Percentiles rank a stretch among this genome's conserved stretches.
Evolutionary conservation across 1,140 invertebrate species (phyloP).

Genomic region (Pogonomyrmex barbatus): DNA sequence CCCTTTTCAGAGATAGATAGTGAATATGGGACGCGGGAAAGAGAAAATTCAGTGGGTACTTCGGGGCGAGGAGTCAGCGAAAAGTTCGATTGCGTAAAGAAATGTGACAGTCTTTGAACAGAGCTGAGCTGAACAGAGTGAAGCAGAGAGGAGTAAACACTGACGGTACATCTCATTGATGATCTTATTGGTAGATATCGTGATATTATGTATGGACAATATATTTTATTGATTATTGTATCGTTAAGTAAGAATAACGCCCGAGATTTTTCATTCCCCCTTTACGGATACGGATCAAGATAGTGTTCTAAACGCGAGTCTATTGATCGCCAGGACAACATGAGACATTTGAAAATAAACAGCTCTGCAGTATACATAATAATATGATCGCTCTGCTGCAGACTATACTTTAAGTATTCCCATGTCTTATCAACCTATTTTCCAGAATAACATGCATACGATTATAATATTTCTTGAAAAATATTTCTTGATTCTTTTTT

Average conservation of each 20-base stretch:
- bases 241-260: conserved; percentile 20
- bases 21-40: background rate
- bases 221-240: background rate
- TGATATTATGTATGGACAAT: background rate
- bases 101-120: background rate
- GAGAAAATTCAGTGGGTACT: conserved; percentile 8
- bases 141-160: background rate
- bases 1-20: background rate
- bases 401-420: background rate
- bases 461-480: background rate
- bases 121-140: background rate
- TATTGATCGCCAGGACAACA: conserved; percentile 62
- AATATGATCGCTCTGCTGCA: background rate
- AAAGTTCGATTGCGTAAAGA: conserved; percentile 18
- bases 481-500: background rate
- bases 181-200: background rate
- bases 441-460: no score
- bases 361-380: background rate
- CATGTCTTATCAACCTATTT: background rate
- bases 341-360: conserved; percentile 25
- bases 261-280: background rate
- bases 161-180: conserved; percentile 20
- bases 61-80: conserved; percentile 11
- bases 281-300: conserved; percentile 39
- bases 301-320: conserved; percentile 29